Percentiles rank a stretch among this genome's conserved stretches.
phyloP scores from a whole-genome alignment of 2,888 invertebrate species.

The Branchinecta sandiegonensis region DNA sequence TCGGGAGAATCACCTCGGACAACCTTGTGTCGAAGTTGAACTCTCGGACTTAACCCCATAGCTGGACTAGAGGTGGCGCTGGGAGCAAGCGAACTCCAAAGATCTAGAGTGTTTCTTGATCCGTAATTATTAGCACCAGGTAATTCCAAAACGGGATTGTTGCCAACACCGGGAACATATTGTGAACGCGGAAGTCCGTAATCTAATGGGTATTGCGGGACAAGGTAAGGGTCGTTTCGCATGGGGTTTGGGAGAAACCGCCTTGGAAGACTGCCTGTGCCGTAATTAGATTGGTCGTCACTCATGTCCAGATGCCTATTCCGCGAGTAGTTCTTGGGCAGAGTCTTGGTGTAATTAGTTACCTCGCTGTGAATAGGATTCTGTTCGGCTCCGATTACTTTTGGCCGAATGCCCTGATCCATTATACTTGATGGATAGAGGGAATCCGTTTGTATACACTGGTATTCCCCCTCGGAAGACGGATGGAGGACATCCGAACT shows the following conservation, averaged over 20 bases:
- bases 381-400: conserved; percentile 31
- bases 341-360: conserved; percentile 1
- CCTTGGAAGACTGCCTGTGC: conserved; percentile 40
- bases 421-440: conserved; percentile 65
- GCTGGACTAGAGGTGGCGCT: conserved; percentile 4
- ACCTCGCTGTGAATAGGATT: neutral
- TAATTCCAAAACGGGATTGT: neutral
- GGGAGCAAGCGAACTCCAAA: neutral
- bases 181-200: conserved; percentile 51
- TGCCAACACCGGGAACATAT: conserved; percentile 20
- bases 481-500: conserved; percentile 18
- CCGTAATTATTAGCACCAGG: neutral
- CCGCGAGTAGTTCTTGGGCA: neutral
- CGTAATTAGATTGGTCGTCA: conserved; percentile 4
- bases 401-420: conserved; percentile 41
- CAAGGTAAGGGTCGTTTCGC: neutral
- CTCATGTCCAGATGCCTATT: neutral
- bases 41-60: conserved; percentile 16
- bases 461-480: conserved; percentile 61
- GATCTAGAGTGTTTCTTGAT: conserved; percentile 10
- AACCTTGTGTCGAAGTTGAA: conserved; percentile 15
- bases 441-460: conserved; percentile 47
- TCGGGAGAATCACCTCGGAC: conserved; percentile 60
- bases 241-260: conserved; percentile 16
- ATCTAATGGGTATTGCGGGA: conserved; percentile 49